Conservation (phyloP, 2,797 vertebrate genomes). For the Helostoma temminkii region DNA sequence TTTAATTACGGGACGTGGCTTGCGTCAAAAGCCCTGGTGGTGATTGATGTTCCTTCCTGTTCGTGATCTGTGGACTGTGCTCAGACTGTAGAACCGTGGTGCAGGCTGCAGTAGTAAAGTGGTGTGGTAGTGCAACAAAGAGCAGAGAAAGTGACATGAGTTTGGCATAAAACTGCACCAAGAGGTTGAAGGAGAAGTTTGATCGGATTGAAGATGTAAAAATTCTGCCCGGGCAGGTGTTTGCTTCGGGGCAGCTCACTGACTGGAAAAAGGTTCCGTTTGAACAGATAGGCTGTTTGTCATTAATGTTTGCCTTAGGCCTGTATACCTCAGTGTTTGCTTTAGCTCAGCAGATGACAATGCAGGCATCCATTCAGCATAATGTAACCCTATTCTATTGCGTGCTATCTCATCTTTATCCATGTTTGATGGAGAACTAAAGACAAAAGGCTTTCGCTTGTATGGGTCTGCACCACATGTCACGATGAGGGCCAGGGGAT, state of each 20-base stretch:
- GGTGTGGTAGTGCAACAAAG: slow-evolving; percentile 51
- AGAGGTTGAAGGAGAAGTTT: slow-evolving; percentile 7
- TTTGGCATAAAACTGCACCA: slow-evolving; percentile 37
- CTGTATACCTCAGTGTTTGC: slow-evolving; percentile 43
- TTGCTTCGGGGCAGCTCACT: slow-evolving; percentile 1
- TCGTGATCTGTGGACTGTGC: slow-evolving; percentile 39
- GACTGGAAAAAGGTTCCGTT: slow-evolving; percentile 5
- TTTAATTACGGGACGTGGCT: slow-evolving; percentile 79
- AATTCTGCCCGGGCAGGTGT: slow-evolving; percentile 46
- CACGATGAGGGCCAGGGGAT: background rate
- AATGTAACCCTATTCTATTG: slow-evolving; percentile 4
- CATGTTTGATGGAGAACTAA: slow-evolving; percentile 5
- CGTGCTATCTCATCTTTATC: slow-evolving; percentile 18
- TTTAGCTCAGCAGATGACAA: slow-evolving; percentile 33
- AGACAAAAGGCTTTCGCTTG: slow-evolving; percentile 28
- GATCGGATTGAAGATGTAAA: slow-evolving; percentile 26
- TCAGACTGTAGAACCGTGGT: slow-evolving; percentile 31
- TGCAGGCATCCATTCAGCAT: slow-evolving; percentile 19
- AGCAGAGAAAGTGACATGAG: slow-evolving; percentile 56
- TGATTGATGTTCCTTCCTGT: slow-evolving; percentile 75
- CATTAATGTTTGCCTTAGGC: slow-evolving; percentile 49
- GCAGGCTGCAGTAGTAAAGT: slow-evolving; percentile 36
- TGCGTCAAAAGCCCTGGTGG: slow-evolving; percentile 67
- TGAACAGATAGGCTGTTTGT: slow-evolving; percentile 52
- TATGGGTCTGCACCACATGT: slow-evolving; percentile 20